phyloP scores from a whole-genome alignment of 2,113 vertebrate genomes.

The Hylia prasina region DNA sequence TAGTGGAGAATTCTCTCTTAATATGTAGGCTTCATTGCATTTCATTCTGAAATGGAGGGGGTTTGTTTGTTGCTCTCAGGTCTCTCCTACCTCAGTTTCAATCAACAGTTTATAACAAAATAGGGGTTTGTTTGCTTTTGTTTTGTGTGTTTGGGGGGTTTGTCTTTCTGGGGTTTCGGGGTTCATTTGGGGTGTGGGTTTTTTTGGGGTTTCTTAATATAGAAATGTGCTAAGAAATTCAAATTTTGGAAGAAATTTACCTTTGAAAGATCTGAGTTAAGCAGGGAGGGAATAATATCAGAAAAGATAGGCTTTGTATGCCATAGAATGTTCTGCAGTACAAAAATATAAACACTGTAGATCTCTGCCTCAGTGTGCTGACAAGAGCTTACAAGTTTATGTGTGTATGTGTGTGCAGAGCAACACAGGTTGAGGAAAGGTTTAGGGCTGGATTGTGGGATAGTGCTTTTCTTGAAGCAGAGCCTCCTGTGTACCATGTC shows the following conservation, averaged over 20 bases:
- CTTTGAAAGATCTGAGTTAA: neutral
- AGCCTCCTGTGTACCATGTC: neutral
- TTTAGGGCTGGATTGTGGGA: neutral
- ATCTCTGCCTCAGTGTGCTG: neutral
- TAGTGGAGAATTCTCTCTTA: neutral
- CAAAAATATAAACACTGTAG: neutral
- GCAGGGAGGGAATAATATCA: neutral
- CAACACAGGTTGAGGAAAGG: neutral
- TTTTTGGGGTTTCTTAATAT: neutral
- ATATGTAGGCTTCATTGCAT: neutral
- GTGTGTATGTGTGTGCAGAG: neutral
- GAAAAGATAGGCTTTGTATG: neutral
- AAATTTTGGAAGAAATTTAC: neutral
- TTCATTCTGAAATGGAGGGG: neutral
- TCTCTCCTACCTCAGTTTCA: neutral
- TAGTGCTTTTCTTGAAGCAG: neutral
- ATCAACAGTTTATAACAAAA: neutral
- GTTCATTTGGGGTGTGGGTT: neutral
- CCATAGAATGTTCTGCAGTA: neutral
- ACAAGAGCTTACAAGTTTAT: neutral
- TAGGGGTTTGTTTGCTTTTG: rapidly evolving
- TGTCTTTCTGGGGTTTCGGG: neutral
- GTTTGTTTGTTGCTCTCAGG: neutral
- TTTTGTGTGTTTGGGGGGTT: neutral
- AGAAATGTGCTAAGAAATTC: neutral